Evolutionary conservation across 1,140 invertebrate genomes (phyloP), one percentile per base, ranked within the genome.

Genomic region (Atta cephalotes): DNA sequence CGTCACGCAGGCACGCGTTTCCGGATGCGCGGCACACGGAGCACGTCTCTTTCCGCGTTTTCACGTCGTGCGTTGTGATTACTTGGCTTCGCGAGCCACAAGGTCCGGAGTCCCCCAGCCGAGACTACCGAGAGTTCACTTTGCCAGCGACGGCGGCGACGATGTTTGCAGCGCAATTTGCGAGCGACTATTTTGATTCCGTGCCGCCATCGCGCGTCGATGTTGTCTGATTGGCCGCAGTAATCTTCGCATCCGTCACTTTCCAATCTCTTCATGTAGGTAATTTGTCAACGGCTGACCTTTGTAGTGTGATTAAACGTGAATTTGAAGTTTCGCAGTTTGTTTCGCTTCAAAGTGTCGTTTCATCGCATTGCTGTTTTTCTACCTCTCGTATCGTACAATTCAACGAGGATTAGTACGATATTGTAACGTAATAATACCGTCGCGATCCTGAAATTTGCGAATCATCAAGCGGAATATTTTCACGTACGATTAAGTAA

Each of bases 1-100:
- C 45, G 65, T 35, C 51, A 45, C 7, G 68, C n/a, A 65, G 81
- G 56, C 51, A 60, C 66, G 65, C 65, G 66, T 63, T 88, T 89
- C 81, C 74, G 80, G 81, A 88, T 85, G 21, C 72, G 62, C 39
- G 65, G 63, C 31, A 7, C 16, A 16, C 45, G 39, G 9, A 31
- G 60, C 70, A 49, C 53, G 53, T 53, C 25, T 51, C 70, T 87
- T 88, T 68, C 74, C 80, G 58, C 72, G 51, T 74, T 58, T 70
- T 70, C 68, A 74, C 68, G 79, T 70, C 21, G 21, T 31, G 51
- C 7, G 28, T 53, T 2, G 28, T 35, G 31, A 18, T 39, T 68
- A 68, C 35, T 45, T 35, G 65, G 18, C 65, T 45, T 39, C 65
- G 66, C 39, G 66, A 16, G 35, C n/a, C 35, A 39, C 39, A 39